These are phyloP conservation scores for Chymomyza caudatula DNA, from an alignment of 2,888 invertebrate species.

Conservation along the genomic window DNA sequence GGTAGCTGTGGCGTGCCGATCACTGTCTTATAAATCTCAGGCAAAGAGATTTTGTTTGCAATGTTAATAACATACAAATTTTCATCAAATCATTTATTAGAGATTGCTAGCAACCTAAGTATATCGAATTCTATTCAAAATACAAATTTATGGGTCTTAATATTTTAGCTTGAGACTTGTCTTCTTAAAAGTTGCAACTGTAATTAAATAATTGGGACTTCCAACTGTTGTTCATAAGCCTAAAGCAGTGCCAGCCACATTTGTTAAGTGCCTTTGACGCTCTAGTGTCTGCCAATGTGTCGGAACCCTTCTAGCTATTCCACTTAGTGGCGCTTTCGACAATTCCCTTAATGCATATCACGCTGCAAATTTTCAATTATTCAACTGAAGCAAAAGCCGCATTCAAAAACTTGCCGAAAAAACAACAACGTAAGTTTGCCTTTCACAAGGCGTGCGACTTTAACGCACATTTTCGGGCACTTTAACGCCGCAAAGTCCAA, in stretches of 20 bases:
- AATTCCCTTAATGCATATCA: background rate
- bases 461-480: slow-evolving; percentile 64
- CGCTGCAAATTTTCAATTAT: background rate
- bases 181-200: too few species aligned
- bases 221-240: background rate
- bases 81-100: too few species aligned
- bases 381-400: background rate
- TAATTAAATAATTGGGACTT: background rate
- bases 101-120: too few species aligned
- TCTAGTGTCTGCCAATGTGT: background rate
- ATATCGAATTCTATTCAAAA: too few species aligned
- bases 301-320: background rate
- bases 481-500: slow-evolving; percentile 44
- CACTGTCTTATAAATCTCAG: too few species aligned
- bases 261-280: background rate
- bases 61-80: too few species aligned
- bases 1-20: too few species aligned
- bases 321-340: background rate
- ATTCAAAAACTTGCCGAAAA: too few species aligned
- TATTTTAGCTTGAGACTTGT: too few species aligned
- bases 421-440: slow-evolving; percentile 14
- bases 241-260: background rate
- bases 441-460: slow-evolving; percentile 71
- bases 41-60: too few species aligned
- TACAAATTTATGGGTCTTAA: too few species aligned